phyloP scores from a whole-genome alignment of 2,888 invertebrate genomes.

The Agrenia bidenticulata region DNA sequence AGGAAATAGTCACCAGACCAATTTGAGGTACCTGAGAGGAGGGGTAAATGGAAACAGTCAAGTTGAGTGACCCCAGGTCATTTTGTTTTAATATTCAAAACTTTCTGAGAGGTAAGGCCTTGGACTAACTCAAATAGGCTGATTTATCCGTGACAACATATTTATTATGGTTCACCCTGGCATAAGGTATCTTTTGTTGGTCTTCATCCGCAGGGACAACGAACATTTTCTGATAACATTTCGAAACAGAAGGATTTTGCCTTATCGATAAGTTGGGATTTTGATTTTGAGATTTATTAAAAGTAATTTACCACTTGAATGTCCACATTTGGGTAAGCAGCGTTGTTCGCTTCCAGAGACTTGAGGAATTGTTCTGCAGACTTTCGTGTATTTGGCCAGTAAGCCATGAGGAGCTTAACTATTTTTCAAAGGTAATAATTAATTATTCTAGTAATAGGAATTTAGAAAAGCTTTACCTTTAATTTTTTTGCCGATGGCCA shows the following conservation, averaged over 20 bases:
- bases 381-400: slow-evolving; percentile 80
- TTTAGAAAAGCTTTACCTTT: no score
- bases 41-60: no score
- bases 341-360: slow-evolving; percentile 71
- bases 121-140: slow-evolving; percentile 69
- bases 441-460: no score
- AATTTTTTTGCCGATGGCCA: slow-evolving; percentile 78
- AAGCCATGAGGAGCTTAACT: slow-evolving; percentile 80
- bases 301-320: slow-evolving; percentile 81
- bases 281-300: no score
- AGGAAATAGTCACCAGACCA: slow-evolving; percentile 97
- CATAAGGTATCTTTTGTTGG: slow-evolving; percentile 80
- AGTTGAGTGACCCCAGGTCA: no score
- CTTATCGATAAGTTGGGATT: no score
- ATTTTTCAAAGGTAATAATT: no score
- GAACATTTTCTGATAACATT: slow-evolving; percentile 71
- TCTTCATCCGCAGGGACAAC: slow-evolving; percentile 76
- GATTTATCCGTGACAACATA: slow-evolving; percentile 96
- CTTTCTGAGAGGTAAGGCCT: no score
- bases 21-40: slow-evolving; percentile 90
- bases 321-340: slow-evolving; percentile 67
- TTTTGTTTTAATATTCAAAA: no score
- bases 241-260: no score
- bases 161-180: slow-evolving; percentile 94
- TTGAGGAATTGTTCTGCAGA: slow-evolving; percentile 76